Conservation (phyloP, 2,888 invertebrate species). For the Lathronympha strigana region DNA sequence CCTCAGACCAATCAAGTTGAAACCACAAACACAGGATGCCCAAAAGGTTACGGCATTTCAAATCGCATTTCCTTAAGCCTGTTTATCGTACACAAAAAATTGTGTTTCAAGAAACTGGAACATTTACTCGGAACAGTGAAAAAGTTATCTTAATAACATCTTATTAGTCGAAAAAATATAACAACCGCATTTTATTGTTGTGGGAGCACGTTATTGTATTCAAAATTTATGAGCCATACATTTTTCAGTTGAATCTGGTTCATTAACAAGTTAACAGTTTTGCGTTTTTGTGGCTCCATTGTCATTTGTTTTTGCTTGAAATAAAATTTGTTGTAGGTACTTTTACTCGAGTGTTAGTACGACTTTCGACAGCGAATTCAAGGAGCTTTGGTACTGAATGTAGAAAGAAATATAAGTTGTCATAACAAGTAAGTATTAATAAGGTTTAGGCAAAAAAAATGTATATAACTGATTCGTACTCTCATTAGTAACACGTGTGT, state of each 20-base stretch:
- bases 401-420: no score
- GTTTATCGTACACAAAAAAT: constrained; percentile 23
- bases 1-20: constrained; percentile 5
- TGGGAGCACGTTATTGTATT: constrained; percentile 48
- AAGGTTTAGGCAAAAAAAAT: no score
- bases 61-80: constrained; percentile 15
- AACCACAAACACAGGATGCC: constrained; percentile 38
- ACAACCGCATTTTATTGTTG: constrained; percentile 45
- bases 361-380: no score
- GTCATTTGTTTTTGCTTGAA: constrained; percentile 6
- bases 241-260: constrained; percentile 31
- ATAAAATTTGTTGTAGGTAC: constrained; percentile 6
- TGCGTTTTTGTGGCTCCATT: constrained; percentile 18
- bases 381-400: no score
- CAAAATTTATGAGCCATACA: constrained; percentile 38
- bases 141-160: constrained; percentile 45
- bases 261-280: constrained; percentile 39
- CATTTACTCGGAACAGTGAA: constrained; percentile 34
- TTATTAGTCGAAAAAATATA: constrained; percentile 38
- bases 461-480: no score
- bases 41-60: constrained; percentile 32
- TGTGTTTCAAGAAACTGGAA: constrained; percentile 26
- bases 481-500: no score
- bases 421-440: no score
- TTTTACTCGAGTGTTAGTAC: no score